Evolutionary conservation across 1,140 invertebrate species (phyloP).

Genomic region (silkworm (Bombyx mori)): DNA sequence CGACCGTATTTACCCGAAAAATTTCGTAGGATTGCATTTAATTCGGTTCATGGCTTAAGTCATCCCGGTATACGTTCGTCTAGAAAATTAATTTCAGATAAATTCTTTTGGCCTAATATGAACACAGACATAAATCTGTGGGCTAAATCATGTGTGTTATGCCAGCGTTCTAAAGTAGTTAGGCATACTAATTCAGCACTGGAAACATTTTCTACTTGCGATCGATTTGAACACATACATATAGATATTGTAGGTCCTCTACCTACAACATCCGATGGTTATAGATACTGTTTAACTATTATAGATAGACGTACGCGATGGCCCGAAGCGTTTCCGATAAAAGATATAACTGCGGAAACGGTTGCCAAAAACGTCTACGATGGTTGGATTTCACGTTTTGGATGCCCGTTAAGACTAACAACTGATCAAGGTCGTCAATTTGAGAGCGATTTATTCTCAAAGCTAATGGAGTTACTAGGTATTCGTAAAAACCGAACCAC

Average conservation of each 20-base stretch:
- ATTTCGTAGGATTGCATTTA: conserved; percentile 2
- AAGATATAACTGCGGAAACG: conserved; percentile 1
- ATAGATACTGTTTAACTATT: conserved; percentile 1
- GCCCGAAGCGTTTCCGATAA: conserved; percentile 1
- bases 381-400: conserved; percentile 2
- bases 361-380: not conserved
- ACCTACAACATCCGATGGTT: not conserved
- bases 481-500: conserved; percentile 34
- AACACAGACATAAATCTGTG: conserved; percentile 29
- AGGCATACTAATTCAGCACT: conserved; percentile 11
- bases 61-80: conserved; percentile 7
- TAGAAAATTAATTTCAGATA: conserved; percentile 4
- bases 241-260: conserved; percentile 17
- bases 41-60: conserved; percentile 7
- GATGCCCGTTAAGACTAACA: not conserved
- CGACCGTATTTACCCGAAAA: conserved; percentile 7
- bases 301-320: conserved; percentile 1
- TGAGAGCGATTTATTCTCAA: not conserved
- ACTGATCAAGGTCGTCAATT: conserved; percentile 2
- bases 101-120: conserved; percentile 11
- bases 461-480: conserved; percentile 55
- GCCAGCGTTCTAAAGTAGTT: conserved; percentile 22
- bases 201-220: conserved; percentile 10
- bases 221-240: conserved; percentile 57
- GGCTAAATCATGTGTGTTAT: conserved; percentile 22